phyloP scores from a whole-genome alignment of 2,113 vertebrate species.

The Martes martes region DNA sequence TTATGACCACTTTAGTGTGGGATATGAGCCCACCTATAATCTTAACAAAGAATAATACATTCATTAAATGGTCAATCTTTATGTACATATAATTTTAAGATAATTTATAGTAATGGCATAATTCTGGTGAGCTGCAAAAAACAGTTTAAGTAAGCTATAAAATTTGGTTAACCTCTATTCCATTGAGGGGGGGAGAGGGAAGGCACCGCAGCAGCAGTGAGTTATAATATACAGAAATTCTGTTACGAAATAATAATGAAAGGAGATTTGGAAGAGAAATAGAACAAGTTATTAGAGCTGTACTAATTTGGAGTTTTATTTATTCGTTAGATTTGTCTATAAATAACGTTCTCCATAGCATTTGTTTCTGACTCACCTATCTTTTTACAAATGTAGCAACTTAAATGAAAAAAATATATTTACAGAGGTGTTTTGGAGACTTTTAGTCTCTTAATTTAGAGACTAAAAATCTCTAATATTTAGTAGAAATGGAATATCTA shows the following conservation, averaged over 20 bases:
- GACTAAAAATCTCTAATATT: not conserved
- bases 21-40: not conserved
- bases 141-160: constrained; percentile 14
- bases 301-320: constrained; percentile 46
- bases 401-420: not conserved
- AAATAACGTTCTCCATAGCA: constrained; percentile 1
- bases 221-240: constrained; percentile 16
- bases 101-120: constrained; percentile 39
- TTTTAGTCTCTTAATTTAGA: constrained; percentile 8
- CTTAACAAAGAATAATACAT: constrained; percentile 37
- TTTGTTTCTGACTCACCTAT: constrained; percentile 27
- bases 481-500: constrained; percentile 14
- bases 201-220: not conserved
- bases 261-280: not conserved
- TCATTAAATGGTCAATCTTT: constrained; percentile 35
- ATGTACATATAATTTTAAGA: not conserved
- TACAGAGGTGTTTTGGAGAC: not conserved
- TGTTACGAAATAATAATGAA: not conserved
- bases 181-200: fast-evolving
- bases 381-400: constrained; percentile 11
- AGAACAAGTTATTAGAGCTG: not conserved
- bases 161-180: constrained; percentile 43
- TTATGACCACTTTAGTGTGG: constrained; percentile 48
- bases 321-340: constrained; percentile 45
- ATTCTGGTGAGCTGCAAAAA: constrained; percentile 42